Evolutionary conservation across 2,888 invertebrate species (phyloP).

Genomic region (Pogonocherus hispidulus): DNA sequence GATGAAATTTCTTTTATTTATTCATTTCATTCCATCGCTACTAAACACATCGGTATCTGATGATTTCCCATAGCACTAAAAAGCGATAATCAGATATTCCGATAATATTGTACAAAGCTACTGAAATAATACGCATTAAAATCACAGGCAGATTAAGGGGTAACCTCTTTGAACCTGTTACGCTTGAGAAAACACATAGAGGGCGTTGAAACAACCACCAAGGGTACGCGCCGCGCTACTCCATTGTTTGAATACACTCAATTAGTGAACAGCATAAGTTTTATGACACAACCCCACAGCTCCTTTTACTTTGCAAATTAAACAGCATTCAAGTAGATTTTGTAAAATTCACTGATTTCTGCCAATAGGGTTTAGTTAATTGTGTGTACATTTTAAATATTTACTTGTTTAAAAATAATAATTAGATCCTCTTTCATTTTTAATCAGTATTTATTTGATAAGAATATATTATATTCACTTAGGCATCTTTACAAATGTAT

Average conservation of each 20-base stretch:
- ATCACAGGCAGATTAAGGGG: slow-evolving; percentile 65
- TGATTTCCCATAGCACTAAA: slow-evolving; percentile 54
- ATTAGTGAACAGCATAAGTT: slow-evolving; percentile 64
- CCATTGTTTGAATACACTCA: slow-evolving; percentile 68
- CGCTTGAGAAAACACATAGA: slow-evolving; percentile 62
- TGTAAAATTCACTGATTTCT: slow-evolving; percentile 22
- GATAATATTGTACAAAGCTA: slow-evolving; percentile 61
- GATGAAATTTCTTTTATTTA: slow-evolving; percentile 41
- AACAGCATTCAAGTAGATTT: slow-evolving; percentile 37
- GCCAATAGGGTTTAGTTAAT: slow-evolving; percentile 15
- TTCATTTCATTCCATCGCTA: slow-evolving; percentile 36
- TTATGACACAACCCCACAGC: slow-evolving; percentile 44
- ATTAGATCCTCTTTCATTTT: too few relatives aligned
- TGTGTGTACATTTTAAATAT: background rate
- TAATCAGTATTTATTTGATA: too few relatives aligned
- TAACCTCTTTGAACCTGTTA: slow-evolving; percentile 67
- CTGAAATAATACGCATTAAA: slow-evolving; percentile 68
- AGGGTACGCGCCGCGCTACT: slow-evolving; percentile 58
- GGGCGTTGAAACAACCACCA: slow-evolving; percentile 61
- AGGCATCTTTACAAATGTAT: too few relatives aligned
- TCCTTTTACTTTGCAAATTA: slow-evolving; percentile 38
- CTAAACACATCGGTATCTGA: slow-evolving; percentile 51
- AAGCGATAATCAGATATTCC: slow-evolving; percentile 65
- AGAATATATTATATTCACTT: too few relatives aligned
- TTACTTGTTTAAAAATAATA: background rate